phyloP scores from a whole-genome alignment of 1,140 invertebrate genomes.

The Hormaphis cornu region DNA sequence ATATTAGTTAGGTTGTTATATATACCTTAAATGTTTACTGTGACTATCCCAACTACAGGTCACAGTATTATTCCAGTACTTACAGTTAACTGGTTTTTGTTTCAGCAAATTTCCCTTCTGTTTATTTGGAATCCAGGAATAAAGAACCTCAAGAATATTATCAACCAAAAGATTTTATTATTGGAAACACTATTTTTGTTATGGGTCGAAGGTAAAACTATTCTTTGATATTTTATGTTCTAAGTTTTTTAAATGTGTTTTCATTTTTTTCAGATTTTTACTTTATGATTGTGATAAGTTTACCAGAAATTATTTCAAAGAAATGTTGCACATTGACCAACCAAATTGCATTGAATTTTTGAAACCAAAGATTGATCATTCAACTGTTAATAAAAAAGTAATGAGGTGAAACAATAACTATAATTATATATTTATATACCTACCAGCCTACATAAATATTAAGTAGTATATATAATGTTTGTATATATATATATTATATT shows the following conservation, averaged over 20 bases:
- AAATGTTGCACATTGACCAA: conserved; percentile 38
- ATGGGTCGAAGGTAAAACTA: conserved; percentile 48
- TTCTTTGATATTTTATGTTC: not conserved
- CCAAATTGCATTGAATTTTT: conserved; percentile 28
- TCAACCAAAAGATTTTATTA: conserved; percentile 60
- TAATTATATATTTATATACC: too few species aligned
- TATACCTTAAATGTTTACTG: too few species aligned
- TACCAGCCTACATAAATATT: too few species aligned
- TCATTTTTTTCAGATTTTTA: conserved; percentile 50
- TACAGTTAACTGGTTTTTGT: not conserved
- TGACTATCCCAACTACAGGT: too few species aligned
- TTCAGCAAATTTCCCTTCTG: conserved; percentile 7
- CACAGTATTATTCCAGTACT: too few species aligned
- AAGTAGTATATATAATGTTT: too few species aligned
- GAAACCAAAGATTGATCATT: conserved; percentile 24
- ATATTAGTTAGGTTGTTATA: too few species aligned
- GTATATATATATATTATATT: too few species aligned
- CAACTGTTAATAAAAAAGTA: not conserved
- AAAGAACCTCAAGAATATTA: conserved; percentile 53
- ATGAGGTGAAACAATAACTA: not conserved
- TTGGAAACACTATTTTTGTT: conserved; percentile 59
- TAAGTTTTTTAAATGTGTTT: not conserved
- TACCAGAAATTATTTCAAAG: conserved; percentile 62
- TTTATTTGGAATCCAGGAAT: not conserved
- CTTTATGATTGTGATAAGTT: conserved; percentile 70